These are phyloP conservation scores for Sphinx pinastri DNA, from an alignment of 2,888 invertebrate genomes.

Conservation along the genomic window DNA sequence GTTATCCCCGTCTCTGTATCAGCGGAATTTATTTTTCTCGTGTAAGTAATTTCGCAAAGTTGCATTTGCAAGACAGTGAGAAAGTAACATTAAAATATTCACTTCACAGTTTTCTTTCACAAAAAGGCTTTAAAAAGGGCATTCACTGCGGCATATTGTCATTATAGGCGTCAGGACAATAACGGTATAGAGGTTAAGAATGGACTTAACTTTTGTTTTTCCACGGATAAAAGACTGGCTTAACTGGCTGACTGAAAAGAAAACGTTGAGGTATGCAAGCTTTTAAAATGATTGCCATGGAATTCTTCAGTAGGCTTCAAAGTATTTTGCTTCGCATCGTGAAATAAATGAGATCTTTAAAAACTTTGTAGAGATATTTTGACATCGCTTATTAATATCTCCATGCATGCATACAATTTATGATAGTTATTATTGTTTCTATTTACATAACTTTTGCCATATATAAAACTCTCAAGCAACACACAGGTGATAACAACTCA, in stretches of 20 bases:
- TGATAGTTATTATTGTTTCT: background rate
- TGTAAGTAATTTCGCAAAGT: slow-evolving; percentile 42
- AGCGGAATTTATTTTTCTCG: slow-evolving; percentile 34
- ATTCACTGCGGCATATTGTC: slow-evolving; percentile 32
- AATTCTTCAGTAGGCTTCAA: background rate
- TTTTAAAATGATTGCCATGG: background rate
- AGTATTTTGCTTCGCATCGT: background rate
- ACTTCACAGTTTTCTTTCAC: slow-evolving; percentile 39
- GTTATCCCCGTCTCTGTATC: slow-evolving; percentile 28
- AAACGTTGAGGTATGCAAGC: background rate
- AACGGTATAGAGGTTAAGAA: background rate
- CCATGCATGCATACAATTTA: too few relatives aligned
- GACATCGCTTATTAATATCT: too few relatives aligned
- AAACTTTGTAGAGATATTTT: too few relatives aligned
- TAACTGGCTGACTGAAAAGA: background rate
- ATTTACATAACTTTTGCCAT: background rate
- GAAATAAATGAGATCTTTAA: too few relatives aligned
- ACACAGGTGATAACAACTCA: background rate
- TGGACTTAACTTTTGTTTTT: slow-evolving; percentile 7
- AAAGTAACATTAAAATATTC: slow-evolving; percentile 45
- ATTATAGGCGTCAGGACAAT: slow-evolving; percentile 16
- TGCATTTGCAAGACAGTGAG: slow-evolving; percentile 39
- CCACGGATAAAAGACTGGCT: background rate
- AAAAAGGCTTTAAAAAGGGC: slow-evolving; percentile 34
- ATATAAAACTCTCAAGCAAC: too few relatives aligned